These are phyloP conservation scores for Haplotaxodon microlepis DNA, from an alignment of 2,113 vertebrate genomes.

Conservation along the genomic window DNA sequence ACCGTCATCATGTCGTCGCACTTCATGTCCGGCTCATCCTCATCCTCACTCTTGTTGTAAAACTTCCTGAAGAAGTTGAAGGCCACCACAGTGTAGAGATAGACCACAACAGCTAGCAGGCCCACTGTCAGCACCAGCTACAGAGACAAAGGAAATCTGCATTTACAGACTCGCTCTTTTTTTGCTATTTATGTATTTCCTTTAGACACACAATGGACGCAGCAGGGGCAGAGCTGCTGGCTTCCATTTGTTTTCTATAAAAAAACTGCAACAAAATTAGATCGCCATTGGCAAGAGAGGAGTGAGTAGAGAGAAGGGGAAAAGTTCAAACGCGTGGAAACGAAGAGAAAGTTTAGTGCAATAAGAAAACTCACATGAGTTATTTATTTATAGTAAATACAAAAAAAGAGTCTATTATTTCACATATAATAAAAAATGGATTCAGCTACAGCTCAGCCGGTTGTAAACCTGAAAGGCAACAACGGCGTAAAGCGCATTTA, in stretches of 20 bases:
- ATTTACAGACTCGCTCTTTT: not conserved
- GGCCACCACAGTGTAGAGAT: slow-evolving; percentile 97
- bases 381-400: not conserved
- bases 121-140: slow-evolving; percentile 93
- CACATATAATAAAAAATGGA: not conserved
- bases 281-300: not conserved
- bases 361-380: not conserved
- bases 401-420: not conserved
- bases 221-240: not conserved
- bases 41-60: slow-evolving; percentile 96
- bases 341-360: not conserved
- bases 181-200: not conserved
- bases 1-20: slow-evolving; percentile 99
- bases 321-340: not conserved
- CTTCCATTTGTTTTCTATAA: not conserved
- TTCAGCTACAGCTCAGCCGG: not conserved
- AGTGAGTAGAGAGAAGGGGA: not conserved
- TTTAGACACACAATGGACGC: not conserved
- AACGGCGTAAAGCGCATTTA: not conserved
- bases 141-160: not conserved
- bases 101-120: slow-evolving; percentile 92
- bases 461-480: not conserved
- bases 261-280: not conserved
- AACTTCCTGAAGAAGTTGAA: slow-evolving; percentile 99
- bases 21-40: slow-evolving; percentile 96